Evolutionary conservation across 2,797 vertebrate genomes (phyloP), one percentile per base, ranked within the genome.

Genomic region (Antennarius maculatus): DNA sequence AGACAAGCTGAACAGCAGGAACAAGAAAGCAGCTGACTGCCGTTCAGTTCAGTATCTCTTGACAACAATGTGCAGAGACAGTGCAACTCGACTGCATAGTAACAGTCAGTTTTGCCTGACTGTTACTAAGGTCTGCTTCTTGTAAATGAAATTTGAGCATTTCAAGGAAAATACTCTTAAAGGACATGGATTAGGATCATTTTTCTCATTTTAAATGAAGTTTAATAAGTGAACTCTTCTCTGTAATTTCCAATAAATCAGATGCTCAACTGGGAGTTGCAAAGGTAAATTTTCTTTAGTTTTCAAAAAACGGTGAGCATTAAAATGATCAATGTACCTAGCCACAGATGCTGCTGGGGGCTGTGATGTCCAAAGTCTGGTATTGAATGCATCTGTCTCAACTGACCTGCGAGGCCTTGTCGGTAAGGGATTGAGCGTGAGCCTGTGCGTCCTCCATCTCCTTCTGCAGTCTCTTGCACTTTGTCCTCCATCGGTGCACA

Each of bases 401-500:
- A 74, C 86, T 1, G 37, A 96, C 96, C 93, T 95, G 90, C 42
- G 62, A 90, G 50, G 92, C 91, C 85, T 92, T 93, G 48, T 94
- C 89, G 12, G 86, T 87, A 41, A 93, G 84, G 1, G 91, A 69
- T 8, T 62, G 87, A 49, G 91, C 77, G 37, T 86, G 83, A 55
- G 91, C 86, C 5, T 84, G 86, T 23, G 89, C 91, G 64, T 96
- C 97, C 74, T 95, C 94, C 76, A 95, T 56, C 28, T 94, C 92
- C 57, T 84, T 89, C 86, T 95, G 93, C 80, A 96, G 75, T 76
- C 94, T 95, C 88, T 90, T 95, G 84, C 93, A 95, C 83, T 95
- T 97, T 52, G 94, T 7, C 86, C 95, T 98, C 97, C 97, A 99
- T 3, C 95, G 95, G 56, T 89, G 88, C 64, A 98, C 90, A 8